Evolutionary conservation across 2,888 invertebrate species (phyloP), one percentile per base, ranked within the genome.

Genomic region (Eristalis intricaria): DNA sequence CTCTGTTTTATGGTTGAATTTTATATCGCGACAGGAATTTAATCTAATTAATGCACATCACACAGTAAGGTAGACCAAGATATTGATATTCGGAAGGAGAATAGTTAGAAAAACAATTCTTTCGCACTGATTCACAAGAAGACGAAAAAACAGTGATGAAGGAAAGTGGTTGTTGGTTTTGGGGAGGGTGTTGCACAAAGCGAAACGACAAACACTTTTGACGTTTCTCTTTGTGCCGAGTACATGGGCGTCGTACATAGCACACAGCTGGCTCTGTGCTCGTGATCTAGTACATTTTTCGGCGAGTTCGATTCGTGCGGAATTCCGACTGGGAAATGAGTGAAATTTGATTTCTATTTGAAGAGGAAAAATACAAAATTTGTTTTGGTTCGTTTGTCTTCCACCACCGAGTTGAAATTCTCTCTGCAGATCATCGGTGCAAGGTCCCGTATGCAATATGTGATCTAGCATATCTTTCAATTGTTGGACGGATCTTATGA

Each of bases 121-220:
- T 68, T 86, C 77, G 82, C 82, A 86, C 85, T 82, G 85, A 86
- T 78, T 86, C 85, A 86, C 82, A 58, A 77, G 84, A 84, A 80
- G 84, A 81, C 71, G 76, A 19, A 43, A 85, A 77, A 81, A 75
- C 50, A 80, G 75, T 80, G 80, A 78, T 56, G 73, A 70, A 70
- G 40, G 78, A 86, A 86, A 86, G 86, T 86, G 86, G 86, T 86
- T 86, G 83, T 78, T 70, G 82, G 73, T 69, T 74, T 75, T 63
- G 29, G 56, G 50, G 82, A 78, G 77, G 85, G 69, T 81, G 81
- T 73, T 50, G 73, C 69, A 70, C 22, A 73, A 81, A 85, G 69
- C 22, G 70, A 78, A 82, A 78, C 60, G 77, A 73, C 64, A 70
- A 66, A 74, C 58, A 22, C 65, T 32, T 82, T 82, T 86, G 86